Conservation (phyloP, 1,140 invertebrate genomes). For the Drosophila lowei region DNA sequence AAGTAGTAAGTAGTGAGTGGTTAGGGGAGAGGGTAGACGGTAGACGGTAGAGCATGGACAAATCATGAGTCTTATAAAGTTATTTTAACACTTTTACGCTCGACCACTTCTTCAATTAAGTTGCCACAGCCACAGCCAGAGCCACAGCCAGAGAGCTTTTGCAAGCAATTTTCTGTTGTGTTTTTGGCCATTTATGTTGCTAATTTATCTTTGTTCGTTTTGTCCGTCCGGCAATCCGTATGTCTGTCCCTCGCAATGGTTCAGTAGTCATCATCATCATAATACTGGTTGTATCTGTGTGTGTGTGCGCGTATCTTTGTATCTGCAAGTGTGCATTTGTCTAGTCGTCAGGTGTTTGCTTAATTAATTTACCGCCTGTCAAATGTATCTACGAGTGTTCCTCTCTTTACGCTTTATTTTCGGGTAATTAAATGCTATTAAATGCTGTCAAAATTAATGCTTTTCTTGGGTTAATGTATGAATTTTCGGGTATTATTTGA, state of each 20-base stretch:
- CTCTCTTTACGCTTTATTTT: conserved; percentile 22
- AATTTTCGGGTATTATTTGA: no score
- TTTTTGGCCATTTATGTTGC: conserved; percentile 67
- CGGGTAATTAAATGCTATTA: conserved; percentile 49
- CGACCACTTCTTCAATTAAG: conserved; percentile 74
- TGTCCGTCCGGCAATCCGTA: no score
- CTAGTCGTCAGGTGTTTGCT: conserved; percentile 53
- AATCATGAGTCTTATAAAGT: conserved; percentile 47
- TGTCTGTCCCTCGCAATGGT: neutral
- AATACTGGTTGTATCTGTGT: conserved; percentile 44
- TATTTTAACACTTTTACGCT: conserved; percentile 47
- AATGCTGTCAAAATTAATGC: conserved; percentile 32
- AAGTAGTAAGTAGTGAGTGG: conserved; percentile 27
- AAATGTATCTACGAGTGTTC: conserved; percentile 44
- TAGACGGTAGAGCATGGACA: conserved; percentile 33
- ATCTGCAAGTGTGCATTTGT: conserved; percentile 1
- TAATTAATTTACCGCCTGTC: conserved; percentile 73
- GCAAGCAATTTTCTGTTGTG: conserved; percentile 45
- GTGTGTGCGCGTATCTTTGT: conserved; percentile 31
- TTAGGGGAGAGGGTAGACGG: neutral
- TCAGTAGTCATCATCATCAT: conserved; percentile 1
- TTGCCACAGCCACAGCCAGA: conserved; percentile 17
- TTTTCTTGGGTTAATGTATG: neutral
- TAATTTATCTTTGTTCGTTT: conserved; percentile 68
- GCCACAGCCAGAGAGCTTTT: conserved; percentile 10